phyloP scores from a whole-genome alignment of 1,140 invertebrate species.

The Camponotus vicinus region DNA sequence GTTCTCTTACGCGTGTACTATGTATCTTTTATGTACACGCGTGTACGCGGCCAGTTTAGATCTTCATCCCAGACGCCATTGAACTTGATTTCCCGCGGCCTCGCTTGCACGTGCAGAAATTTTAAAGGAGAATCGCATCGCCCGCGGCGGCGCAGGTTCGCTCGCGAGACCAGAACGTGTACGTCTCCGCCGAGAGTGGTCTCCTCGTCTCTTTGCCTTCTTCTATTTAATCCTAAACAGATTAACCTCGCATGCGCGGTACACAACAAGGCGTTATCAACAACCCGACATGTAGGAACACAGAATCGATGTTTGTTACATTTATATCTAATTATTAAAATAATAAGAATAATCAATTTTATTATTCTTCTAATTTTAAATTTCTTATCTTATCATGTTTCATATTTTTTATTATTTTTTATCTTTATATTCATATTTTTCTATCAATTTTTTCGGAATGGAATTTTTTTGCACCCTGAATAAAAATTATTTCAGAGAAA shows the following conservation, averaged over 20 bases:
- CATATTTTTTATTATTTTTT: too few relatives aligned
- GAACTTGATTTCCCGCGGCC: constrained; percentile 77
- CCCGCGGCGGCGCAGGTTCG: constrained; percentile 66
- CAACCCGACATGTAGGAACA: neutral
- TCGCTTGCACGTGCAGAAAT: constrained; percentile 72
- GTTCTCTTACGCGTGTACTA: constrained; percentile 38
- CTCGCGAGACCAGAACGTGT: constrained; percentile 42
- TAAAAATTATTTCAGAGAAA: too few relatives aligned
- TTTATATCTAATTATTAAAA: too few relatives aligned
- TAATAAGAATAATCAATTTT: too few relatives aligned
- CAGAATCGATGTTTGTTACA: neutral
- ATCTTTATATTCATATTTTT: too few relatives aligned
- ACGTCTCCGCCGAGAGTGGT: neutral
- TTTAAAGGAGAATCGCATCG: constrained; percentile 70
- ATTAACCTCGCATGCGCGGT: constrained; percentile 1
- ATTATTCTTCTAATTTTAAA: too few relatives aligned
- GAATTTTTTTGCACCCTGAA: too few relatives aligned
- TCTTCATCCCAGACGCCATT: constrained; percentile 74
- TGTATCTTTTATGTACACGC: constrained; percentile 37
- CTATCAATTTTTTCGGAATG: too few relatives aligned
- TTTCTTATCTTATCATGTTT: too few relatives aligned
- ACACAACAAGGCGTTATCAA: neutral
- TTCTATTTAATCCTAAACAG: constrained; percentile 41
- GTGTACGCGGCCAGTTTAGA: constrained; percentile 49
- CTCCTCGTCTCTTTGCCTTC: constrained; percentile 13